phyloP scores from a whole-genome alignment of 2,113 vertebrate species.

The Octodon degus region DNA sequence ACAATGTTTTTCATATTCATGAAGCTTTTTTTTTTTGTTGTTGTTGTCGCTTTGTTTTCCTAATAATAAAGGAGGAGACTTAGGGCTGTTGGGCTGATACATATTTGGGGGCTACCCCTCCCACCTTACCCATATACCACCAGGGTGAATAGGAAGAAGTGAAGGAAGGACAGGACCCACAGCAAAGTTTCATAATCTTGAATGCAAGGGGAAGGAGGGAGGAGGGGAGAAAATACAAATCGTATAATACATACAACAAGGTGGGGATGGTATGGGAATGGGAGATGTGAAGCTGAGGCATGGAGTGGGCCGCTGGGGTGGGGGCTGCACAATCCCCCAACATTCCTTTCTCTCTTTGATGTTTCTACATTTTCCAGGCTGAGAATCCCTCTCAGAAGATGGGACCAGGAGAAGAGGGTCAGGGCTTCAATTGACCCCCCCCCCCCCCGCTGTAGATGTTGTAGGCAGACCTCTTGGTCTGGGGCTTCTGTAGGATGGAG shows the following conservation, averaged over 20 bases:
- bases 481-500: slow-evolving; percentile 97
- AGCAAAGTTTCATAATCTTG: slow-evolving; percentile 83
- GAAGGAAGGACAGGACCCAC: slow-evolving; percentile 72
- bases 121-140: slow-evolving; percentile 79
- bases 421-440: slow-evolving; percentile 93
- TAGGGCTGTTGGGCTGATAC: slow-evolving; percentile 82
- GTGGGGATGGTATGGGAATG: slow-evolving; percentile 82
- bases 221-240: slow-evolving; percentile 87
- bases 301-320: slow-evolving; percentile 78
- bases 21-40: slow-evolving; percentile 80
- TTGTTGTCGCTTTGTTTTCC: slow-evolving; percentile 86
- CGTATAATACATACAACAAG: slow-evolving; percentile 95
- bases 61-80: slow-evolving; percentile 88
- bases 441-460: slow-evolving; percentile 98
- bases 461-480: slow-evolving; percentile 97
- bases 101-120: slow-evolving; percentile 73
- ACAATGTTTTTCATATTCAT: slow-evolving; percentile 97
- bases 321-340: slow-evolving; percentile 59
- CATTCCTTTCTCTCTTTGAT: slow-evolving; percentile 76
- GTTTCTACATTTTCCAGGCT: slow-evolving; percentile 81
- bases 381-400: slow-evolving; percentile 82
- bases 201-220: slow-evolving; percentile 76
- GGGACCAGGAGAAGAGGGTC: slow-evolving; percentile 72
- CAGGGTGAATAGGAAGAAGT: slow-evolving; percentile 80
- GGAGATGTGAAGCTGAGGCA: slow-evolving; percentile 81